Evolutionary conservation across 2,797 vertebrate species (phyloP), one percentile per base, ranked within the genome.

Genomic region (Fistularia commersonii): DNA sequence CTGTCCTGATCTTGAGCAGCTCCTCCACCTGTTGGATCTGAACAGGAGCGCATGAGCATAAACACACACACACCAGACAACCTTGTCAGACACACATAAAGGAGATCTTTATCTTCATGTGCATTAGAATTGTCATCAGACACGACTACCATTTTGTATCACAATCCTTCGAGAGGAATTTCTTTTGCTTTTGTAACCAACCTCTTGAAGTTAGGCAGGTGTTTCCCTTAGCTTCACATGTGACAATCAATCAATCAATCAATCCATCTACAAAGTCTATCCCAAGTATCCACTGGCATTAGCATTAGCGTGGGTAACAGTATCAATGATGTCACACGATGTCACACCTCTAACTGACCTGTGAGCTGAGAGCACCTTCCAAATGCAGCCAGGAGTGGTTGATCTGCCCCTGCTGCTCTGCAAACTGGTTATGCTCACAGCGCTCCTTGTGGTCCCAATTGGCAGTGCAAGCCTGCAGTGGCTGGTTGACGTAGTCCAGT

Each of bases 401-500:
- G 74, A 96, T 74, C 7, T 75, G 64, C 0, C 96, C 95, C 44
- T 93, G 89, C 45, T 83, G 83, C 70, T 99, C 95, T 0, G 95
- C 92, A 54, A 94, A 93, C 35, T 80, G 82, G 0, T 85, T 93
- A 69, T 81, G 85, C 9, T 92, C 87, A 0, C 88, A 90, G 37
- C 92, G 88, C 66, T 90, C 83, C 79, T 69, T 83, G 61, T 91
- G 91, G 32, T 80, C 83, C 0, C 91, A 86, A 8, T 83, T 86
- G 8, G 84, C 77, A 42, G 83, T 85, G 61, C 88, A 90, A 1
- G 82, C 66, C 55, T 89, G 88, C 31, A 92, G 66, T 0, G 88
- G 90, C 80, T 92, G 94, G 84, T 90, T 93, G 14, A 93, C 84
- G 45, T 85, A 90, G 69, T 96, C 94, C 38, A 95, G 81, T 0